Evolutionary conservation across 1,140 invertebrate genomes (phyloP).

Genomic region (Drosophila bocki): DNA sequence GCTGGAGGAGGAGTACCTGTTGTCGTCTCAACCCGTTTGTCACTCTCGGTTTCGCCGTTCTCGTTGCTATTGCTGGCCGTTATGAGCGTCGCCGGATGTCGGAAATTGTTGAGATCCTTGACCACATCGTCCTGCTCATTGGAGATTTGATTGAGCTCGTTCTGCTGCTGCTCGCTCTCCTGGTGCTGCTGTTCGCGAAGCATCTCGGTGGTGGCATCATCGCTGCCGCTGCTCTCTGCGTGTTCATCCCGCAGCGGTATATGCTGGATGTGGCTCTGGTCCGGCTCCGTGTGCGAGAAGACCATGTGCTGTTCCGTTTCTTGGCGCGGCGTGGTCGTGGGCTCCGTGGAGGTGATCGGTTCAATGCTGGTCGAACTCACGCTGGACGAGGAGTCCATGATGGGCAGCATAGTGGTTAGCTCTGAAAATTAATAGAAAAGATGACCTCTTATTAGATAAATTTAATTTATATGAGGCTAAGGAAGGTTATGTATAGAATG

Average conservation of each 20-base stretch:
- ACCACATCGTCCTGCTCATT: conserved; percentile 73
- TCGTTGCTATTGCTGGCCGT: conserved; percentile 81
- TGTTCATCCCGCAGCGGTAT: conserved; percentile 69
- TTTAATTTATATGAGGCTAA: neutral
- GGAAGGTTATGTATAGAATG: neutral
- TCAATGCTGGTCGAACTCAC: conserved; percentile 77
- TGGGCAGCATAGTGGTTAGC: conserved; percentile 29
- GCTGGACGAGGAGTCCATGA: conserved; percentile 33
- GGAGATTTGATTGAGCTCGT: conserved; percentile 77
- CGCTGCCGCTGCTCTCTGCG: conserved; percentile 51
- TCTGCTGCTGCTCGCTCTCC: conserved; percentile 49
- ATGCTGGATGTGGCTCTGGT: conserved; percentile 69
- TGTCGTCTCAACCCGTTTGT: conserved; percentile 46
- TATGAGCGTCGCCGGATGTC: conserved; percentile 81
- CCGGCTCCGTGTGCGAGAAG: conserved; percentile 36
- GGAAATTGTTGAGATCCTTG: conserved; percentile 82
- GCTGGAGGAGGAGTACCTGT: conserved; percentile 29
- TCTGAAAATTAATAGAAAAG: conserved; percentile 23
- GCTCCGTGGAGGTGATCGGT: conserved; percentile 79
- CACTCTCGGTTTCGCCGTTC: conserved; percentile 74
- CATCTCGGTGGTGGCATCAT: conserved; percentile 62
- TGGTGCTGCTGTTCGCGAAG: conserved; percentile 38
- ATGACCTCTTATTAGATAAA: neutral
- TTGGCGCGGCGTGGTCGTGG: conserved; percentile 73
- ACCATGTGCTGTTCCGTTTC: conserved; percentile 38